Evolutionary conservation across 2,797 vertebrate species (phyloP).

Genomic region (Leuciscus waleckii): DNA sequence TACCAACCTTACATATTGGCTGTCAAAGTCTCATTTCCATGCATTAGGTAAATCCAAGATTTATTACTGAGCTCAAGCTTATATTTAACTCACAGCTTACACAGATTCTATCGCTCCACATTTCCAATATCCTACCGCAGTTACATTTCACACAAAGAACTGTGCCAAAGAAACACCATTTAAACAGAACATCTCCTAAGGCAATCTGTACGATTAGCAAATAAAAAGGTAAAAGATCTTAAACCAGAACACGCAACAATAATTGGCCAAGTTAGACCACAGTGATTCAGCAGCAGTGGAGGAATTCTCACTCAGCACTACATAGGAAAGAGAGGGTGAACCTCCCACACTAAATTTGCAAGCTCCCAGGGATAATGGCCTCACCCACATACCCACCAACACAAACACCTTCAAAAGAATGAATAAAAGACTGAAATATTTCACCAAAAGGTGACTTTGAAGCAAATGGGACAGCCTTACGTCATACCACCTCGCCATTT

Average conservation of each 20-base stretch:
- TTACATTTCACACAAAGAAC: background rate
- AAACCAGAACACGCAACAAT: constrained; percentile 14
- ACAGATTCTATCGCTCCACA: background rate
- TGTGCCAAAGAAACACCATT: background rate
- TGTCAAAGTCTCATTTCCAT: background rate
- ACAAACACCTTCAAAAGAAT: constrained; percentile 38
- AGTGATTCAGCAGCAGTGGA: constrained; percentile 41
- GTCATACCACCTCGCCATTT: constrained; percentile 39
- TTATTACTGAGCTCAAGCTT: constrained; percentile 13
- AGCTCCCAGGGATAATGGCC: constrained; percentile 34
- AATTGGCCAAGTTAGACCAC: background rate
- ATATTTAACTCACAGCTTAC: constrained; percentile 1
- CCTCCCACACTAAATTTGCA: constrained; percentile 45
- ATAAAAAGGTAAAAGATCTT: background rate
- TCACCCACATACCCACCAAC: constrained; percentile 45
- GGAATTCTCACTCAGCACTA: constrained; percentile 46
- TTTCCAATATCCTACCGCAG: background rate
- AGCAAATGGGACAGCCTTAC: constrained; percentile 2
- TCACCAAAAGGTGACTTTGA: constrained; percentile 5
- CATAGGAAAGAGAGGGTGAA: constrained; percentile 46
- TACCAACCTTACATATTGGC: background rate
- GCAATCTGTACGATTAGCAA: constrained; percentile 3
- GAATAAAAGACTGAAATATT: constrained; percentile 45
- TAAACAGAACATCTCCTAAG: background rate
- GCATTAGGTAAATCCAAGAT: background rate